A percentile compares a stretch with the other conserved stretches of the same genome.
phyloP scores from a whole-genome alignment of 30 jellyfish, hydroid and myxozoan species.

The Mastigias papua region DNA sequence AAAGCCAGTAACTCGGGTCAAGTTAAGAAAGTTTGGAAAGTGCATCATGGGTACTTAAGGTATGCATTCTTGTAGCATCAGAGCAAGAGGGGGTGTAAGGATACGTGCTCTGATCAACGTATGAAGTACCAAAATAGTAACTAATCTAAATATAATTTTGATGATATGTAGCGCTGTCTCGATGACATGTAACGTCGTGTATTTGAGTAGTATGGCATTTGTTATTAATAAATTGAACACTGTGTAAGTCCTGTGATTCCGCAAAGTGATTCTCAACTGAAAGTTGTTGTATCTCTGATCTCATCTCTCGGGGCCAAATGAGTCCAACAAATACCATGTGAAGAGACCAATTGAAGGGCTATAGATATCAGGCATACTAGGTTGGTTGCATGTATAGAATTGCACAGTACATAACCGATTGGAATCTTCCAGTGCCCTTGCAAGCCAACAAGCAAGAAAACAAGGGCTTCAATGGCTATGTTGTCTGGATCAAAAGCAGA shows the following conservation, averaged over 20 bases:
- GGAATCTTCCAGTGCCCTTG: slow-evolving; percentile 55
- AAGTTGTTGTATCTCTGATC: neutral
- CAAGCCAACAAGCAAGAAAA: slow-evolving; percentile 43
- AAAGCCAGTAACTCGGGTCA: slow-evolving; percentile 43
- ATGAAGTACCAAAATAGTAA: neutral
- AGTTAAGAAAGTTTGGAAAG: slow-evolving; percentile 13
- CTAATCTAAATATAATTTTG: neutral
- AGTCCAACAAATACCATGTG: neutral
- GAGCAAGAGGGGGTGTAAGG: neutral
- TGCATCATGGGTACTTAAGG: slow-evolving; percentile 19
- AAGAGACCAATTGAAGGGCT: slow-evolving; percentile 5
- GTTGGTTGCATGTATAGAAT: slow-evolving; percentile 16
- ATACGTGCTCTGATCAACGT: neutral
- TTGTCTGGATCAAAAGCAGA: slow-evolving; percentile 21
- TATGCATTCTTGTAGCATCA: neutral
- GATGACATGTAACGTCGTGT: neutral
- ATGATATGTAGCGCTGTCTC: neutral
- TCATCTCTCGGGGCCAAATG: neutral
- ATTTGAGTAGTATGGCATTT: neutral
- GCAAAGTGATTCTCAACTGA: neutral
- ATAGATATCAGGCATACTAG: neutral
- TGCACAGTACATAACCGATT: slow-evolving; percentile 26
- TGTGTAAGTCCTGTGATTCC: neutral
- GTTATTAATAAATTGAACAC: neutral
- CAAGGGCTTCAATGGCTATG: slow-evolving; percentile 42